Base-by-base conservation (phyloP, 2,888 invertebrate genomes). In the Brachycybe producta region DNA sequence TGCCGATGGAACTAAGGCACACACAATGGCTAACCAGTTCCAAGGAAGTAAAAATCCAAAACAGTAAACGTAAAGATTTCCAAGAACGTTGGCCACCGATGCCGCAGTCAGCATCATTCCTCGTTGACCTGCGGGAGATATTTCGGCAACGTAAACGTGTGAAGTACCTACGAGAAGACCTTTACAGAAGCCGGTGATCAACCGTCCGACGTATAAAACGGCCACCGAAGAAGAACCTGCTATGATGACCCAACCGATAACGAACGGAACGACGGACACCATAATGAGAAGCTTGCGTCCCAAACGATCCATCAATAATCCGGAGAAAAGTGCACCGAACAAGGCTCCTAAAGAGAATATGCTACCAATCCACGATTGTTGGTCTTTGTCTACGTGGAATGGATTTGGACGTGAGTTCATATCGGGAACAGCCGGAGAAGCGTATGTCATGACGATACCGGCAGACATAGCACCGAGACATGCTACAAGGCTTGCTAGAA, bases 121-220 rank as follows among this genome's bases (percentile, higher is more conserved):
- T 53, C 95, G 75, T 8, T 90, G 82, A 72, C 91, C 86, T 1
- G 91, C 84, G 64, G 92, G 87, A 28, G 92, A 75, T 1, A 88
- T 85, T 70, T 95, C 94, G 30, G 90, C 90, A 48, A 95, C 75
- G 65, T 94, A 95, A 2, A 94, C 87, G 0, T 94, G 92, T 57
- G 86, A 75, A 17, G 84, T 81, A 2, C 94, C 74, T 1, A 88
- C 87, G 2, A 84, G 81, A 51, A 92, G 73, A 36, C 91, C 88
- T 17, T 87, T 85, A 64, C 88, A 85, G 59, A 87, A 77, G 21
- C 95, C 95, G 52, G 84, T 80, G 36, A 94, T 66, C 4, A 79
- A 75, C 58, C 94, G 76, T 15, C 90, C 92, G 32, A 75, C 71
- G 57, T 85, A 78, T 41, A 94, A 74, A 77, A 83, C 79, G 52